Conservation (phyloP, 2,888 invertebrate genomes). For the Agrochola circellaris region DNA sequence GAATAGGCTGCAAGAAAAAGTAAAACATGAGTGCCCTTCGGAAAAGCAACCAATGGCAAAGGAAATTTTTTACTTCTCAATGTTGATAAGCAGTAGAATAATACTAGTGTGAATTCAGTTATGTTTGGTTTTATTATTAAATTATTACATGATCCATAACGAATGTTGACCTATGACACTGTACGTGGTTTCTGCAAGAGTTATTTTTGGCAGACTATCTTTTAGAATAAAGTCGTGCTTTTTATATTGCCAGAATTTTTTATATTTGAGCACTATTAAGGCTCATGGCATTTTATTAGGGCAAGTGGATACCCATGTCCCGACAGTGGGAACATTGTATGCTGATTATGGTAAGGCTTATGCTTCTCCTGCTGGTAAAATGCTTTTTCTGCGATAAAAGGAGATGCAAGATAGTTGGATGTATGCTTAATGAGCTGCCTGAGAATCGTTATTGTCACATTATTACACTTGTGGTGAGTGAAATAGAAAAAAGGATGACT, state of each 20-base stretch:
- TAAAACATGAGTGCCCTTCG: slow-evolving; percentile 39
- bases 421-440: background rate
- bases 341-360: too few relatives aligned
- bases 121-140: slow-evolving; percentile 12
- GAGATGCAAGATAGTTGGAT: background rate
- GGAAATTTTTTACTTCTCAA: slow-evolving; percentile 31
- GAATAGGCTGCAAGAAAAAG: background rate
- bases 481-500: slow-evolving; percentile 12
- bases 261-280: background rate
- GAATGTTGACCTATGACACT: slow-evolving; percentile 24
- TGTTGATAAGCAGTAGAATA: background rate
- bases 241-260: background rate
- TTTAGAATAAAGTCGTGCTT: background rate
- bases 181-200: background rate
- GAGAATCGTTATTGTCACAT: background rate
- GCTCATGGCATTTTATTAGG: background rate
- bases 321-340: background rate
- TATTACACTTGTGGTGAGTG: background rate
- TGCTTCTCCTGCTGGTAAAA: background rate
- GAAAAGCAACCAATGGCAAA: slow-evolving; percentile 40
- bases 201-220: slow-evolving; percentile 14
- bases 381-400: background rate
- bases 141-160: slow-evolving; percentile 12
- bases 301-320: background rate
- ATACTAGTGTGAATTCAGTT: background rate